Base-by-base conservation (phyloP, 2,113 vertebrate species). In the Cichladusa arquata region DNA sequence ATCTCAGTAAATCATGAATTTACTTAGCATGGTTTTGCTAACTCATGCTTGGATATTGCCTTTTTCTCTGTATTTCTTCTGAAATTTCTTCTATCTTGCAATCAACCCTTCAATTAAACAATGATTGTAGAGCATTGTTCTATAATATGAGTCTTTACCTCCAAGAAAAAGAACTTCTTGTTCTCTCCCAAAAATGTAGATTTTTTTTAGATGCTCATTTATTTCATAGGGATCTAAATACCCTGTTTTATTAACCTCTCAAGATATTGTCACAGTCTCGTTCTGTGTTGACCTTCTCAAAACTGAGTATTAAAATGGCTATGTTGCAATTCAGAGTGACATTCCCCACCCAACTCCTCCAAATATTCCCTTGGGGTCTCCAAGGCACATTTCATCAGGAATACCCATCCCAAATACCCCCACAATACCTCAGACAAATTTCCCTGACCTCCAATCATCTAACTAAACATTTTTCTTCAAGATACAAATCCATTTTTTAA, bases 351-450 rank as follows among this genome's bases (percentile, higher is more conserved):
- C 14, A 47, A 5, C 1, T 10, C 6, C 14, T 74, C 22, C 19
- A 80, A 56, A 51, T 77, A 51, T 33, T 5, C 2, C 11, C 7
- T 22, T 24, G 12, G 6, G 14, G 3, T 34, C 6, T 19, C 6
- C 20, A 31, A 66, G 34, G 31, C 12, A 48, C 0, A 6, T 16
- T 25, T 67, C 0, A 3, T 19, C 3, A 29, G 12, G 9, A 3
- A 40, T 17, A 34, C 1, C 4, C 3, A 19, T 24, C 12, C 6
- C 34, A 76, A 56, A 48, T 33, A 44, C 1, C 3, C 5, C 5
- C 19, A 28, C 19, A 84, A 22, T 19, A 44, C 6, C 20, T 14
- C 18, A 34, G 24, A 7, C 16, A 54, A 82, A 61, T 82, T 36
- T 10, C 3, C 26, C 3, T 3, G 4, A 10, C 7, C 4, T 62